Base-by-base conservation (phyloP, 2,888 invertebrate species). In the Drosophila buzzatii region DNA sequence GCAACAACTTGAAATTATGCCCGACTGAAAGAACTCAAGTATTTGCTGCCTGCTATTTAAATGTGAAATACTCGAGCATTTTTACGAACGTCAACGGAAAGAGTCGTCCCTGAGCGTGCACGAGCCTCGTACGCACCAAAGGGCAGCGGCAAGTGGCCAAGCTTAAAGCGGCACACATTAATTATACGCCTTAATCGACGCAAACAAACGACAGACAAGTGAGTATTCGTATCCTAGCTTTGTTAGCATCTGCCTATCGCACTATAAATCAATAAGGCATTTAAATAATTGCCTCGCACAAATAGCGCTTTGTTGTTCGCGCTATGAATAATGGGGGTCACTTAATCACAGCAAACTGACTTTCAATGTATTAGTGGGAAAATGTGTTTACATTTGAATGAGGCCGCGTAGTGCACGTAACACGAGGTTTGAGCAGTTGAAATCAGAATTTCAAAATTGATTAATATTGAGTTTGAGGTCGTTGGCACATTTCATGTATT, bases 181-280 rank as follows among this genome's bases (percentile, higher is more conserved):
- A 82, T 70, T 72, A 70, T 47, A 65, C 58, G 62, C 77, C 77
- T 77, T 67, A 70, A 79, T 70, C 74, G 18, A 52, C 66, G 53
- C 68, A 58, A 65, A 31, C 56, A 58, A 65, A 31, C 56, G 27
- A 44, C 33, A 62, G 42, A 58, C 67, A 70, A 72, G 83, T 87
- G 51, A 87, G 83, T 78, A 85, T 67, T 64, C 45, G 27, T 35
- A 23, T 44, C 27, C 47, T 16, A 42, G 67, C 47, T 52, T 33
- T 23, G 18, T 31, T 63, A 8, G 12, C 42, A 42, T 35, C 42
- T 47, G 16, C 12, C 51, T 31, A 61, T 33, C 23, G 16, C 27
- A 16, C 47, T 8, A 59, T 44, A 51, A 42, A 66, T 59, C 23
- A 60, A 44, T 20, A 52, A 49, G 33, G 4, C 39, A n/a, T 35